Base-by-base conservation (phyloP, 1,140 invertebrate species). In the Nixonia krombeini region DNA sequence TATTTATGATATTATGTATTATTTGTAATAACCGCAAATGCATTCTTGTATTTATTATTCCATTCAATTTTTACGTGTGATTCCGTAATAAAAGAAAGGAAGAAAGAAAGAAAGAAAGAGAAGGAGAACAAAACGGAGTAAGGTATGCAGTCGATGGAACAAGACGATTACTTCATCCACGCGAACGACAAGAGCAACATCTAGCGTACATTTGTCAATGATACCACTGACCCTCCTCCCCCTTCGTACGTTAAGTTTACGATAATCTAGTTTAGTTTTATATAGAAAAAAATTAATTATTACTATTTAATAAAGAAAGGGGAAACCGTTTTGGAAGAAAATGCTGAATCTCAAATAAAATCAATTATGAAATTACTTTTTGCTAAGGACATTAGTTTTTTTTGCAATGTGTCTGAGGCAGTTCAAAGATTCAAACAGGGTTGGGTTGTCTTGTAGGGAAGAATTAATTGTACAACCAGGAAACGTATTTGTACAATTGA, bases 241-340 rank as follows among this genome's bases (percentile, higher is more conserved):
- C 55, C 46, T 75, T 72, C 49, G 62, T 64, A 70, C 21, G 56
- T 74, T 75, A 75, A 74, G 57, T 74, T 77, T 73, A 73, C 40
- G 29, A 73, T 76, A 76, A 73, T 73, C 62, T 76, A 76, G 70
- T 77, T 75, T 77, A 77, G 53, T 77, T 71, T 74, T 75, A 75
- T 75, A 62, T 50, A 63, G 65, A 66, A 16, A 25, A 68, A 57
- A 69, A 69, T 61, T 42, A 55, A 28, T 65, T 62, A 70, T 57
- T 72, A 74, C 41, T 52, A 46, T 23, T 13, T 38, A 53, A 53
- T 37, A 6, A 73, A 69, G 61, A 61, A 59, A 63, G 46, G 42
- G 46, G 35, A 65, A 64, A 47, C 28, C 23, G 33, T 21, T 29
- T 23, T 28, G 46, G n/a, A 46, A 57, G 18, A 55, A 62, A 72